phyloP scores from a whole-genome alignment of 2,797 vertebrate species.

The Tympanoctomys barrerae region DNA sequence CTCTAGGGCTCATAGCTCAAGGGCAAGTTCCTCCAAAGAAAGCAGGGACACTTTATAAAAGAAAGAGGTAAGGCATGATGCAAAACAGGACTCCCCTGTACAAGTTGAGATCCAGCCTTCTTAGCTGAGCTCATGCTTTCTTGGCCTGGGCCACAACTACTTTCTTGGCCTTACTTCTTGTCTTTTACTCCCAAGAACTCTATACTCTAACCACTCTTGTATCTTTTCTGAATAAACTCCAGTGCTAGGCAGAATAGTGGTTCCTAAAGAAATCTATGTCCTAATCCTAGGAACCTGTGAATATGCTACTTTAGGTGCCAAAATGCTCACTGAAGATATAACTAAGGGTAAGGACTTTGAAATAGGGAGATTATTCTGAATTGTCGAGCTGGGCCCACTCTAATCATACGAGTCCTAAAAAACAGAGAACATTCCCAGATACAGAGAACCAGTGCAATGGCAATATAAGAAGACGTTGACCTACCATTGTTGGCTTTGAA shows the following conservation, averaged over 20 bases:
- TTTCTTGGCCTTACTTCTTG: background rate
- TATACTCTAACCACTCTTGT: background rate
- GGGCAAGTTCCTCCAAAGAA: conserved; percentile 23
- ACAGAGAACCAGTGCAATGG: background rate
- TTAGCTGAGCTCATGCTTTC: background rate
- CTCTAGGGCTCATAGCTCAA: background rate
- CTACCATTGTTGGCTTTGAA: conserved; percentile 1
- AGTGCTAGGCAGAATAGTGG: background rate
- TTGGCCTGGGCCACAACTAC: background rate
- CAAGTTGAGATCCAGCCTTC: background rate
- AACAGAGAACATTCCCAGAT: background rate
- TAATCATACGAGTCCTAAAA: conserved; percentile 6
- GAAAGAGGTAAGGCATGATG: background rate
- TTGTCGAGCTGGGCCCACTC: background rate
- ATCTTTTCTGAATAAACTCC: background rate
- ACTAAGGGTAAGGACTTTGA: background rate
- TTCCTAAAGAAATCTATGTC: background rate
- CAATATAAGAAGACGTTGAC: background rate
- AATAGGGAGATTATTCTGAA: background rate
- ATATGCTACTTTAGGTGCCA: background rate
- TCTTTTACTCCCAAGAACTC: conserved; percentile 1
- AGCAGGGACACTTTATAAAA: background rate
- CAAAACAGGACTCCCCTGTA: background rate
- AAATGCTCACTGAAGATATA: background rate
- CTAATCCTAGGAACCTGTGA: background rate